Evolutionary conservation across 2,113 vertebrate genomes (phyloP).

Genomic region (Saguinus imperator): DNA sequence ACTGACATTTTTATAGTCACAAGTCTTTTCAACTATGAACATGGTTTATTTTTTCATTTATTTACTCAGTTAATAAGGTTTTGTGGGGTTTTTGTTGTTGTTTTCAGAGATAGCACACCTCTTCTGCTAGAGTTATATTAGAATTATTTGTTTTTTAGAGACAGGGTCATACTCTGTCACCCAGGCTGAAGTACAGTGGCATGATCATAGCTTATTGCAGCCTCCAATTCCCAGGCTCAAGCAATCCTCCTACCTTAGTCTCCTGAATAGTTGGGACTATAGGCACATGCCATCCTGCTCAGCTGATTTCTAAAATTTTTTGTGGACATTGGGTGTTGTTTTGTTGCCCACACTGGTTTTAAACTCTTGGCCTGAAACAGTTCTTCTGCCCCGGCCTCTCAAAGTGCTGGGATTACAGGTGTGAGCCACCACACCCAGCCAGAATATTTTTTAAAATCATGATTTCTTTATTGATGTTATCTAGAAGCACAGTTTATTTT

Average conservation of each 20-base stretch:
- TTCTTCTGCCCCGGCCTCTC: neutral
- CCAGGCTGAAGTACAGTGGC: neutral
- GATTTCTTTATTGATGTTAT: neutral
- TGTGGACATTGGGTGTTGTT: neutral
- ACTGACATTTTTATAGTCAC: neutral
- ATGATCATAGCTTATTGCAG: neutral
- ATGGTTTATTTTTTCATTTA: neutral
- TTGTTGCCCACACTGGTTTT: neutral
- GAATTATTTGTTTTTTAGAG: neutral
- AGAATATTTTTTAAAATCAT: neutral
- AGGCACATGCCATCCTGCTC: neutral
- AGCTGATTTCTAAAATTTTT: neutral
- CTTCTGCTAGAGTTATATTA: slow-evolving; percentile 44
- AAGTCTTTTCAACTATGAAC: neutral
- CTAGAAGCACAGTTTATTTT: neutral
- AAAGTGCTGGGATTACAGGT: neutral
- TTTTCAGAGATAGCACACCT: neutral
- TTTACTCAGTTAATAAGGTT: neutral
- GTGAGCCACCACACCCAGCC: neutral
- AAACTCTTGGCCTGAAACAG: neutral
- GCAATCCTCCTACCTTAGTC: neutral
- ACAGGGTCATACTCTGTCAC: neutral
- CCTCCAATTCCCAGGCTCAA: neutral
- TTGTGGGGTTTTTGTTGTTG: neutral
- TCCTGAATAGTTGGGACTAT: neutral